Conservation (phyloP, 1,140 invertebrate genomes). For the Zaprionus kolodkinae region DNA sequence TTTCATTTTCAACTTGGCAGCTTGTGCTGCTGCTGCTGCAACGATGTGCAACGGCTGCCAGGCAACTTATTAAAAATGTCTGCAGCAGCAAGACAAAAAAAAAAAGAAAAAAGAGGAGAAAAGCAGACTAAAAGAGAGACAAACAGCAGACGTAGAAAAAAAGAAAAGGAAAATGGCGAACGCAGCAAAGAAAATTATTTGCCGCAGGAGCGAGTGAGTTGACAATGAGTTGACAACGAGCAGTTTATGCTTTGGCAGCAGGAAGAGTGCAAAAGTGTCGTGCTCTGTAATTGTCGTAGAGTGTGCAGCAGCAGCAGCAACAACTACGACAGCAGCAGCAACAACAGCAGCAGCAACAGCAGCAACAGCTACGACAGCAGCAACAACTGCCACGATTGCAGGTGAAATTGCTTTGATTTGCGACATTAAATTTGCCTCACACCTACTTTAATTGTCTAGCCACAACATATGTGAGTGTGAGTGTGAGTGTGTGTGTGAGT, state of each 20-base stretch:
- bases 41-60: conserved; percentile 77
- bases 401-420: conserved; percentile 74
- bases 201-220: conserved; percentile 44
- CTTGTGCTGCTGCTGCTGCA: conserved; percentile 44
- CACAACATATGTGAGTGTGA: conserved; percentile 9
- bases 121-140: too few relatives aligned
- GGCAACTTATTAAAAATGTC: conserved; percentile 81
- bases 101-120: conserved; percentile 13
- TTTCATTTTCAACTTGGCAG: conserved; percentile 80
- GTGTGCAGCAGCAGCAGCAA: background rate
- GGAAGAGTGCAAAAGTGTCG: conserved; percentile 46
- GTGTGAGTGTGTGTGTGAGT: conserved; percentile 7
- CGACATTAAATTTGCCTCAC: conserved; percentile 63
- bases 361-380: background rate
- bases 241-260: conserved; percentile 48
- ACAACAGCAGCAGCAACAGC: background rate
- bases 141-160: conserved; percentile 10
- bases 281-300: conserved; percentile 36
- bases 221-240: conserved; percentile 52
- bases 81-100: conserved; percentile 62
- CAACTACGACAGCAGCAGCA: background rate
- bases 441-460: conserved; percentile 61
- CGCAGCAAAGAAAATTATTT: conserved; percentile 65
- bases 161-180: conserved; percentile 21
- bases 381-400: background rate